Evolutionary conservation across 2,888 invertebrate genomes (phyloP), one percentile per base, ranked within the genome.

Genomic region (Magallana nippona): DNA sequence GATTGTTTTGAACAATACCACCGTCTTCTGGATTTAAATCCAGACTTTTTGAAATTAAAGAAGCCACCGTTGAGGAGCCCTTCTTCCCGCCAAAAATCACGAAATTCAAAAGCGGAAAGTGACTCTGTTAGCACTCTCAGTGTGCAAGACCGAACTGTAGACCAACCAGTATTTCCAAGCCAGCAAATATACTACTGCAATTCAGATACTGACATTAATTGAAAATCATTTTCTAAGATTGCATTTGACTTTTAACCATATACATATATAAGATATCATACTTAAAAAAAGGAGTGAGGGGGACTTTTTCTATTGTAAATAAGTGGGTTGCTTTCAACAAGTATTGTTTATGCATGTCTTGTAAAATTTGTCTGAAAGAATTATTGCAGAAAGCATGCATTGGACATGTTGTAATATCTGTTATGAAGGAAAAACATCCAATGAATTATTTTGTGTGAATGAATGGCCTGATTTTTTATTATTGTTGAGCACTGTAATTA

Each of bases 1-100:
- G 62, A 82, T 15, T 86, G 85, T 81, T 86, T 86, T 81, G 82
- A 77, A 32, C 44, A 77, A 17, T 86, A 82, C 57, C 85, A 86
- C 22, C 60, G 56, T 44, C 22, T 19, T 22, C 19, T 82, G 32
- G 80, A 80, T 71, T 56, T 58, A 19, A 57, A 79, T 17, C 79
- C 56, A 27, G 57, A 55, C 22, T 55, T 56, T 56, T 15, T 71
- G 71, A 71, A 71, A 3, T 27, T 71, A 32, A 22, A 27, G 27
- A 71, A 71, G 32, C 15, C 27, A 1, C 15, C 71, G 5, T 27
- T 32, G 22, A 71, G 71, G 32, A 27, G 71, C 22, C 2, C 71
- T 27, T 27, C 71, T 71, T 44, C 44, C 44, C 71, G 71, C 15
- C 71, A 71, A 71, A 71, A 71, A 22, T 27, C 71, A 15, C 10